These are phyloP conservation scores for Cydia pomonella DNA, from an alignment of 1,140 invertebrate species.

Conservation along the genomic window DNA sequence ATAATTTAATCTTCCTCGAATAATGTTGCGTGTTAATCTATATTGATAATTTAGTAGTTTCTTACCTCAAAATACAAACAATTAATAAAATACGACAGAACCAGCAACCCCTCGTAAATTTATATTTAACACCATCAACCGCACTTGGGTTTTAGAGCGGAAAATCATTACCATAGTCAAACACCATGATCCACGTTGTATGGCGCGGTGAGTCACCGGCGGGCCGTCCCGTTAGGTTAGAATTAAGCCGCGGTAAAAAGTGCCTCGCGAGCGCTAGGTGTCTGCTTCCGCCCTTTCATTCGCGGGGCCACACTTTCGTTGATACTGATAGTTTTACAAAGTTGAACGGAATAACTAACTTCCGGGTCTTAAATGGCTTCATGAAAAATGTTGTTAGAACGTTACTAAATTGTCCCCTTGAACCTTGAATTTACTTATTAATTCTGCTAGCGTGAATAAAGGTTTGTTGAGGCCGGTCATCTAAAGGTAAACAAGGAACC, in stretches of 20 bases:
- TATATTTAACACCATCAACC: slow-evolving; percentile 9
- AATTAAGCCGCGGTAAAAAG: slow-evolving; percentile 26
- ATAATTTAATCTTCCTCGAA: no score
- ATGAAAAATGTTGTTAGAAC: no score
- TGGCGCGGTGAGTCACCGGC: slow-evolving; percentile 55
- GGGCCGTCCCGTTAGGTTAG: slow-evolving; percentile 33
- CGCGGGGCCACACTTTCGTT: slow-evolving; percentile 6
- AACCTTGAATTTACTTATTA: no score
- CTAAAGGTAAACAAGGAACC: not conserved
- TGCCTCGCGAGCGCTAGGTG: not conserved
- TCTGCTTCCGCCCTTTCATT: not conserved
- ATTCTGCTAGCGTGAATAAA: no score
- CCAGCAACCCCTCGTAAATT: not conserved
- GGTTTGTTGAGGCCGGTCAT: no score
- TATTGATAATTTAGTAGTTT: no score
- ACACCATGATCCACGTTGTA: slow-evolving; percentile 47
- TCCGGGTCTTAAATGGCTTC: no score
- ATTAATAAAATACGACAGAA: not conserved
- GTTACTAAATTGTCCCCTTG: no score
- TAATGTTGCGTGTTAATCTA: no score
- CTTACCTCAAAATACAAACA: not conserved
- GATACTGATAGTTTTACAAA: not conserved
- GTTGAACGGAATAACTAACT: not conserved
- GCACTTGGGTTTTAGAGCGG: slow-evolving; percentile 50
- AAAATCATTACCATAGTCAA: slow-evolving; percentile 61